Conservation (phyloP, 2,797 vertebrate species). For the Nasua narica region DNA sequence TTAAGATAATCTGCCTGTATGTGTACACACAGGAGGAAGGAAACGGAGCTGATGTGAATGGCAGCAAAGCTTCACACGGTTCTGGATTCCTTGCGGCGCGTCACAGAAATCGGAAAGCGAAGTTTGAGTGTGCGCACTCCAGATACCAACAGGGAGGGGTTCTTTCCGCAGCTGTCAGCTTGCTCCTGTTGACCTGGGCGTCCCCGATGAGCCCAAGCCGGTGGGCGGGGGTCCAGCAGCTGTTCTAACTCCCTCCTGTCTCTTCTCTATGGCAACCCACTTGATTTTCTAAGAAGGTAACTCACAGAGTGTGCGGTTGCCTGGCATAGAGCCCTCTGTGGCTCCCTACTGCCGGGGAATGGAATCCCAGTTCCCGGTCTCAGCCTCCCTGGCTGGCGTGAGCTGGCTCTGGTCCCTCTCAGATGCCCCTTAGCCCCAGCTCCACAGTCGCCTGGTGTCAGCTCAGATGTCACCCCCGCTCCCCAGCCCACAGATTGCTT, state of each 20-base stretch:
- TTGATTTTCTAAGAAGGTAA: neutral
- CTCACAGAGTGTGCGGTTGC: neutral
- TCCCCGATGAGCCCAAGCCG: neutral
- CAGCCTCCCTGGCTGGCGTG: rapidly evolving
- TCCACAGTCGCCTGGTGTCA: neutral
- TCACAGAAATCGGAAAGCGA: rapidly evolving
- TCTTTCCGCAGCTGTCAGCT: rapidly evolving
- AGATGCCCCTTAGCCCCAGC: neutral
- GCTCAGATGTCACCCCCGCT: neutral
- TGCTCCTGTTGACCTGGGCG: rapidly evolving
- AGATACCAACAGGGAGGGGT: rapidly evolving
- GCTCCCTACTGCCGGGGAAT: neutral
- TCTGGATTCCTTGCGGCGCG: neutral
- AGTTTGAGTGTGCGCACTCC: rapidly evolving
- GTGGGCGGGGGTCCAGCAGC: neutral
- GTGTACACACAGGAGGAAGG: rapidly evolving
- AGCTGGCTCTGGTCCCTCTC: neutral
- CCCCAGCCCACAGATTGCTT: no score
- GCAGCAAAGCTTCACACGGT: rapidly evolving
- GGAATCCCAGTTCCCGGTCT: neutral
- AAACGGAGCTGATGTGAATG: rapidly evolving
- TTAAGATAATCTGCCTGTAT: rapidly evolving
- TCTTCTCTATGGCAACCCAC: neutral
- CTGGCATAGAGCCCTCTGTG: neutral
- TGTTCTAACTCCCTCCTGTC: neutral